Conservation (phyloP, 2,797 vertebrate species). For the Diglossa cyanea region DNA sequence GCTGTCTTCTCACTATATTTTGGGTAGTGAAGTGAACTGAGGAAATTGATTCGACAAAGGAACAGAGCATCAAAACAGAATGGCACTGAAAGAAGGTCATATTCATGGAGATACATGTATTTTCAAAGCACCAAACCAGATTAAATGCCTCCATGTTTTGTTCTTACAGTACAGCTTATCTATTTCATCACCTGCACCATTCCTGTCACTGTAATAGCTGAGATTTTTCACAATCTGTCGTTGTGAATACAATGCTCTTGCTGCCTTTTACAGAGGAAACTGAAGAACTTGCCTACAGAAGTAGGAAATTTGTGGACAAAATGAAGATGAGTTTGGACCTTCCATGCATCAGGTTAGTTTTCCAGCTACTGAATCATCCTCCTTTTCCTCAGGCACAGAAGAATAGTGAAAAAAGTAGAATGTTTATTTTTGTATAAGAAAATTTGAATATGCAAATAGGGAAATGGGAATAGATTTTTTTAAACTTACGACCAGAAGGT, state of each 20-base stretch:
- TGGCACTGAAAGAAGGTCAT: neutral
- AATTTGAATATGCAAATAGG: neutral
- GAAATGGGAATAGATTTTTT: neutral
- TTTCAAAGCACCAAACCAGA: neutral
- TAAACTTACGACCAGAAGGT: neutral
- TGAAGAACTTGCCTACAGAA: neutral
- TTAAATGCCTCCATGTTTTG: neutral
- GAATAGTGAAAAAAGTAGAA: neutral
- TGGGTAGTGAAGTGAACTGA: neutral
- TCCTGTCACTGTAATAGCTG: neutral
- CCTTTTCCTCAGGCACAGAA: neutral
- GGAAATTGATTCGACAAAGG: neutral
- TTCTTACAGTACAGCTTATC: neutral
- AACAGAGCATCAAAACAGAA: neutral
- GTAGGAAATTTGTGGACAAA: neutral
- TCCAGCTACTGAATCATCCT: neutral
- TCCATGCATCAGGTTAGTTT: neutral
- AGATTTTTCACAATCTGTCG: neutral
- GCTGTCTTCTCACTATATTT: neutral
- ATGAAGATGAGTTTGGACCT: neutral
- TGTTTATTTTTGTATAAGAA: neutral
- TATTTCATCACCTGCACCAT: neutral
- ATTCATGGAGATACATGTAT: neutral
- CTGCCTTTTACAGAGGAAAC: neutral
- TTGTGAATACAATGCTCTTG: neutral